phyloP scores from a whole-genome alignment of 2,797 vertebrate species.

The Nothura maculosa region DNA sequence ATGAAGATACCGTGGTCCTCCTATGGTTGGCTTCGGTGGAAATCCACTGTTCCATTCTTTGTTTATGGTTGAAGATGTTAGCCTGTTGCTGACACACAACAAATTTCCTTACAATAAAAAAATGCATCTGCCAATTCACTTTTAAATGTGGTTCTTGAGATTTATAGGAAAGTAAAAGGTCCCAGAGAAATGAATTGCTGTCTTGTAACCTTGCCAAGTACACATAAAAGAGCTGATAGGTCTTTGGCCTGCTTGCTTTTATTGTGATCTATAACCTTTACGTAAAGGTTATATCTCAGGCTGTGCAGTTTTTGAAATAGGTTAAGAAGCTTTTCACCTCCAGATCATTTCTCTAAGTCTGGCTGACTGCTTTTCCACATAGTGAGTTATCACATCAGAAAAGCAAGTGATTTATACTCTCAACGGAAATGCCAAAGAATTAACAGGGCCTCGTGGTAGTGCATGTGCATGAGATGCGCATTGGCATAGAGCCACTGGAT shows the following conservation, averaged over 20 bases:
- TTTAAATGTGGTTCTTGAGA: slow-evolving; percentile 30
- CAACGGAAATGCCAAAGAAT: not conserved
- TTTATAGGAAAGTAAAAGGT: slow-evolving; percentile 28
- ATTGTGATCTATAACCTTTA: not conserved
- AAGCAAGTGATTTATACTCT: not conserved
- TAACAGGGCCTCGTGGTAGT: not conserved
- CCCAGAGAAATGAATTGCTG: slow-evolving; percentile 14
- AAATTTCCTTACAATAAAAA: slow-evolving; percentile 19
- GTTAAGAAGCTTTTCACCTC: slow-evolving; percentile 9
- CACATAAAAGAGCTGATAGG: slow-evolving; percentile 24
- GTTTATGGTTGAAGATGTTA: slow-evolving; percentile 2
- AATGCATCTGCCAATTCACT: slow-evolving; percentile 8
- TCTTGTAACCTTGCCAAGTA: slow-evolving; percentile 26
- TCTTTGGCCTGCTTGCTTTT: slow-evolving; percentile 34
- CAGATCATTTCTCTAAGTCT: not conserved
- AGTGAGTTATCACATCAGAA: not conserved
- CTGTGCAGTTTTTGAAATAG: not conserved
- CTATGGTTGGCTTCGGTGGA: not conserved
- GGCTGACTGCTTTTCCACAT: not conserved
- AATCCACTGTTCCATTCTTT: not conserved
- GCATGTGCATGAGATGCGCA: accelerated
- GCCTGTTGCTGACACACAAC: slow-evolving; percentile 14
- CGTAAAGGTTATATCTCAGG: not conserved
- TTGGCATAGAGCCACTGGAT: not conserved
- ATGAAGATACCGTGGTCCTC: not conserved